Evolutionary conservation across 2,888 invertebrate genomes (phyloP), one percentile per base, ranked within the genome.

Genomic region (Scaptomyza caliginosa): DNA sequence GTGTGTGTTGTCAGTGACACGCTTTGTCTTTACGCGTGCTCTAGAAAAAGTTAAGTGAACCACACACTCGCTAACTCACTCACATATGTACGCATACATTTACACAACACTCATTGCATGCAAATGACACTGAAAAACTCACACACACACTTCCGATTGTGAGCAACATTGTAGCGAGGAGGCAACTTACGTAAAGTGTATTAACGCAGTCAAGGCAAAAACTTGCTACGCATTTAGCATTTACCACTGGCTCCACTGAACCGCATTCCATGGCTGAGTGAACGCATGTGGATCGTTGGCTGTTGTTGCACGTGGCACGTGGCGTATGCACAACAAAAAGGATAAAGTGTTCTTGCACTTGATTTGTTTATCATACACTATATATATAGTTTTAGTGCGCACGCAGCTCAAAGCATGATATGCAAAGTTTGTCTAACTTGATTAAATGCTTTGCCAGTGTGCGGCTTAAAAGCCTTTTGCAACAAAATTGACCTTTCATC

Each of bases 41-140:
- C 66, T 60, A 77, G 55, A 84, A 81, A 80, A 81, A 73, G 85
- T 73, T 60, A 74, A 76, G 58, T 66, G 56, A 72, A 42, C 45
- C 68, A 57, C 39, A 19, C 32, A 38, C n/a, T 42, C 28, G 19
- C 38, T 28, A 21, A 39, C n/a, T 13, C 40, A 26, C 28, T 16
- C 5, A 32, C n/a, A 17, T 11, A 4, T 34, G 38, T 11, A 4
- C 40, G 38, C 26, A 21, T 16, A 8, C 21, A 43, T 23, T 43
- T n/a, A 17, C 17, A 16, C 7, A 19, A 38, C 56, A 67, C 32
- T n/a, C 38, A 63, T 39, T 49, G 62, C 42, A 67, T 74, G 75
- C 56, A 70, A 74, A 74, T 74, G 70, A 70, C 74, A n/a, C n/a
- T n/a, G n/a, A n/a, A n/a, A n/a, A n/a, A n/a, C n/a, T n/a, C n/a